Conservation (phyloP, 53 echinoderm and acorn worm genomes). For the Holothuria scabra region DNA sequence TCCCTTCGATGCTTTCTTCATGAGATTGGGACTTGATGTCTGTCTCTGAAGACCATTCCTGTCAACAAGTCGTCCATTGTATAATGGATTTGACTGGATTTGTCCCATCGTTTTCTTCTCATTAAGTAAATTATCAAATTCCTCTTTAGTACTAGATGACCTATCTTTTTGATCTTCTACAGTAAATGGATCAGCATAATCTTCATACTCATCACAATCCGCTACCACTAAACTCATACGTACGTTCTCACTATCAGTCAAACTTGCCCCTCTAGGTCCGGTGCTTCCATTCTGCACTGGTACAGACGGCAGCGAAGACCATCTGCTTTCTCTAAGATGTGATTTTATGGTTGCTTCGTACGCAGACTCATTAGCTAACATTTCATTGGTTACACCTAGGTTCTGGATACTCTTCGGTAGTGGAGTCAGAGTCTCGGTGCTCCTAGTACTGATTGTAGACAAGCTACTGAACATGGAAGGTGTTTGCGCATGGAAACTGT, state of each 20-base stretch:
- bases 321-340: slow-evolving; percentile 9
- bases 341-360: slow-evolving; percentile 45
- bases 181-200: slow-evolving; percentile 36
- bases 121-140: slow-evolving; percentile 18
- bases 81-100: slow-evolving; percentile 27
- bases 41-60: slow-evolving; percentile 18
- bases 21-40: slow-evolving; percentile 24
- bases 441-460: slow-evolving; percentile 30
- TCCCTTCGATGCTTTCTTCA: neutral
- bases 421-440: slow-evolving; percentile 42
- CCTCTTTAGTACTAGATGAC: slow-evolving; percentile 10
- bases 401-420: slow-evolving; percentile 41
- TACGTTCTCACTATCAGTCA: neutral
- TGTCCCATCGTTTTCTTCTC: slow-evolving; percentile 7
- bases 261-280: neutral
- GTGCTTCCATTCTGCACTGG: neutral
- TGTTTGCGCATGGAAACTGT: slow-evolving; percentile 33
- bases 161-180: neutral
- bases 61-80: slow-evolving; percentile 2
- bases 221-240: slow-evolving; percentile 32
- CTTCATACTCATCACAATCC: slow-evolving; percentile 40
- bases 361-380: slow-evolving; percentile 29
- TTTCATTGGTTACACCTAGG: slow-evolving; percentile 45
- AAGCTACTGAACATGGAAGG: slow-evolving; percentile 41
- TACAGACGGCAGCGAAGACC: slow-evolving; percentile 38